Evolutionary conservation across 1,140 invertebrate species (phyloP), one percentile per base, ranked within the genome.

Genomic region (Argopecten irradians): DNA sequence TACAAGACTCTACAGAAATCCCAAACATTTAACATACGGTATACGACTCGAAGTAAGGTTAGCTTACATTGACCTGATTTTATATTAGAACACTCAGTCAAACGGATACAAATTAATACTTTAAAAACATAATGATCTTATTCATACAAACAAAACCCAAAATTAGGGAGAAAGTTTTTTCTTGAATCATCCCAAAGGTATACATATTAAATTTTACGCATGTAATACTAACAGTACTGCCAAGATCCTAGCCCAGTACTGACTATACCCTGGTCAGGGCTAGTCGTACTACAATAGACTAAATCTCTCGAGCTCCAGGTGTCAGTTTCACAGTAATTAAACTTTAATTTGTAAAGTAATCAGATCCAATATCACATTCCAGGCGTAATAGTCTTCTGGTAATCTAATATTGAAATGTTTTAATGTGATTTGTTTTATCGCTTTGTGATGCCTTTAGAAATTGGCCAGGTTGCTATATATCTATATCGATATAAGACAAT

Each of bases 321-420:
- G 55, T 71, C 55, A 71, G 55, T 71, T 71, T 71, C 55, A 71
- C 55, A 71, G 55, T n/a, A 71, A 71, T 71, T 71, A 71, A 71
- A 71, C 55, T 71, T 71, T 71, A 71, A 71, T 71, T 71, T 71
- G 55, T 71, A 71, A 71, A 71, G 28, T 71, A 71, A 71, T 71
- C 55, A 71, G 55, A 71, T 71, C 55, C n/a, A 11, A 71, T 71
- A 71, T 71, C 55, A 71, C 55, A 71, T n/a, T 71, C n/a, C 55
- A 71, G 1, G 55, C 55, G 55, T 71, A 71, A 71, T 71, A 71
- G n/a, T 71, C 28, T 71, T 1, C 55, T 71, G n/a, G 55, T 71
- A 71, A 71, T 71, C 55, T 71, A 71, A 71, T 71, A 71, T 71
- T n/a, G 11, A 71, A 11, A 1, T 71, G n/a, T 71, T 71, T 55